Conservation (phyloP, 2,797 vertebrate genomes). For the Pseudochirops corinnae region DNA sequence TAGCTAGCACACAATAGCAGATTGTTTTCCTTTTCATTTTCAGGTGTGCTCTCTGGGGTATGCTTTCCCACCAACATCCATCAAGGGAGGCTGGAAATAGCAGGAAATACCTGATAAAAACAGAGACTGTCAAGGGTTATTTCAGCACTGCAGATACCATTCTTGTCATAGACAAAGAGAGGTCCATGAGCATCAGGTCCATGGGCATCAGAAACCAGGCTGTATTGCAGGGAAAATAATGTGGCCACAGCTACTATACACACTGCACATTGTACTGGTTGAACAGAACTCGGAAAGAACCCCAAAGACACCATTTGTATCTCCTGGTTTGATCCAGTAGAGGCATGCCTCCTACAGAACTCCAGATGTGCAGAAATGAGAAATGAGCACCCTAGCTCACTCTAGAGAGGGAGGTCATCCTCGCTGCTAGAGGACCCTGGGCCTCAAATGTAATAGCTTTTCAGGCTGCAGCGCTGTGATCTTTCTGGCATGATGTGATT, state of each 20-base stretch:
- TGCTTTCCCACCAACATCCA: neutral
- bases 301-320: neutral
- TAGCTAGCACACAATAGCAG: constrained; percentile 21
- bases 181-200: neutral
- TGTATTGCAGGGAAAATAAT: neutral
- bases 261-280: neutral
- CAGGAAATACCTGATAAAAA: neutral
- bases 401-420: neutral
- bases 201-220: neutral
- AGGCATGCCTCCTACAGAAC: neutral
- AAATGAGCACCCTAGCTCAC: neutral
- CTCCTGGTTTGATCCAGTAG: neutral
- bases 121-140: neutral
- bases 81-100: neutral
- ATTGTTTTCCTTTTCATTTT: neutral
- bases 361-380: neutral
- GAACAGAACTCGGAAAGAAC: neutral
- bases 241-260: neutral
- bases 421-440: neutral
- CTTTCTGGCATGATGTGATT: neutral
- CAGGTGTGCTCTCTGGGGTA: neutral
- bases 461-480: neutral
- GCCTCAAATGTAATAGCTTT: neutral
- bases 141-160: neutral
- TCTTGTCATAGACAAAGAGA: neutral